Conservation (phyloP, 2,888 invertebrate genomes). For the Amiota minor region DNA sequence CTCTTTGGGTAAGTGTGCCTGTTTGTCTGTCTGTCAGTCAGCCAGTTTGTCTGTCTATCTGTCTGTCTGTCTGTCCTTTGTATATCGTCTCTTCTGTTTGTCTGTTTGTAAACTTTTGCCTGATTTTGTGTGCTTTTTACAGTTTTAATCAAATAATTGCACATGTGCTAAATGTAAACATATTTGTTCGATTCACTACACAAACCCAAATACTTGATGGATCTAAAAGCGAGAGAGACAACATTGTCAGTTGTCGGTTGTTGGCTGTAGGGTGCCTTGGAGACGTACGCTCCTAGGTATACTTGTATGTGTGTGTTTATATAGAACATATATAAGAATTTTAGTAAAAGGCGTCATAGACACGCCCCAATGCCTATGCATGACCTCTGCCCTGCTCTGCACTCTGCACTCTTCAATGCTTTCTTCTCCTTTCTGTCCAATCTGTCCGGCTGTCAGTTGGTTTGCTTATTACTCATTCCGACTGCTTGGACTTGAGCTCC, state of each 20-base stretch:
- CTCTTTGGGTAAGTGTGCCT: background rate
- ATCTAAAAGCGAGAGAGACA: slow-evolving; percentile 43
- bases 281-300: slow-evolving; percentile 36
- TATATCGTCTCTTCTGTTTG: slow-evolving; percentile 6
- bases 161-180: slow-evolving; percentile 72
- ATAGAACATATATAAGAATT: no score
- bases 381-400: slow-evolving; percentile 5
- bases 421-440: no score
- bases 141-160: slow-evolving; percentile 72
- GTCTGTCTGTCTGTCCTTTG: background rate
- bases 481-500: slow-evolving; percentile 4
- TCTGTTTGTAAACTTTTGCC: slow-evolving; percentile 64
- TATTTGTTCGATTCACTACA: slow-evolving; percentile 71
- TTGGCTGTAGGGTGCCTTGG: slow-evolving; percentile 11
- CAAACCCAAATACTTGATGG: slow-evolving; percentile 51
- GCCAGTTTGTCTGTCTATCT: background rate
- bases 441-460: background rate
- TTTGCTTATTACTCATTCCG: background rate
- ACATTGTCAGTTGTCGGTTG: slow-evolving; percentile 4
- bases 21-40: background rate
- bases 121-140: slow-evolving; percentile 71
- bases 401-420: no score
- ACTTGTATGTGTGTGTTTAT: background rate
- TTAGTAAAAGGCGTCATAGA: slow-evolving; percentile 16
- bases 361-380: slow-evolving; percentile 26